phyloP scores from a whole-genome alignment of 2,113 vertebrate genomes.

The Plestiodon gilberti region DNA sequence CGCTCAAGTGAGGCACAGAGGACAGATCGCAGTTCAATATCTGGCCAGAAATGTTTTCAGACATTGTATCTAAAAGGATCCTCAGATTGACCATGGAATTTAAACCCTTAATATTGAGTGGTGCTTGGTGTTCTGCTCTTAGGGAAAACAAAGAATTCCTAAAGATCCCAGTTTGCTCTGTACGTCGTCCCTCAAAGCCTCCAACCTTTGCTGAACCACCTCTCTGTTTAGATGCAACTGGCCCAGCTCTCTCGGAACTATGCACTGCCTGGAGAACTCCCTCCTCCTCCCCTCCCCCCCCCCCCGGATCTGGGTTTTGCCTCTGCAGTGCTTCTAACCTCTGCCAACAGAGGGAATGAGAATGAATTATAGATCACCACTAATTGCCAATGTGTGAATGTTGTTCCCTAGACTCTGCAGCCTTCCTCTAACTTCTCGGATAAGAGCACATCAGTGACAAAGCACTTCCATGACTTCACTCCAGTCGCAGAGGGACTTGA shows the following conservation, averaged over 20 bases:
- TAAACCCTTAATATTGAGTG: not conserved
- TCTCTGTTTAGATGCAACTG: too few relatives aligned
- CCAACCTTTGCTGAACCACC: not conserved
- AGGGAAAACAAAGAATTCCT: not conserved
- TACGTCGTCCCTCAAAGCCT: not conserved
- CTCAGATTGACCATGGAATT: not conserved
- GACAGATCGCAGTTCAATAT: not conserved
- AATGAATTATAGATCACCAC: slow-evolving; percentile 42
- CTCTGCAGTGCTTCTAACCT: not conserved
- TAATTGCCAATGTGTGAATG: slow-evolving; percentile 37
- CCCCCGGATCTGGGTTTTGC: not conserved
- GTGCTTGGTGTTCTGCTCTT: not conserved
- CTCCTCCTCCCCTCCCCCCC: not conserved
- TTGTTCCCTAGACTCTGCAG: not conserved
- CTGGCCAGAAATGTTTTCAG: not conserved
- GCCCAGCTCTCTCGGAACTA: too few relatives aligned
- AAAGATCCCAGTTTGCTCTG: not conserved
- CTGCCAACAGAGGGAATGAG: not conserved
- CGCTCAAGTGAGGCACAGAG: too few relatives aligned
- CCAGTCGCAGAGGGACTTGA: not conserved
- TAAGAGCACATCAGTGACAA: slow-evolving; percentile 1
- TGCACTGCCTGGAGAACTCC: not conserved
- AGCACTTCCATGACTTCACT: slow-evolving; percentile 24
- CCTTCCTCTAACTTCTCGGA: not conserved
- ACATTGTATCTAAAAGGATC: not conserved